These are phyloP conservation scores for Aphidius ervi DNA, from an alignment of 1,140 invertebrate genomes.

Conservation along the genomic window DNA sequence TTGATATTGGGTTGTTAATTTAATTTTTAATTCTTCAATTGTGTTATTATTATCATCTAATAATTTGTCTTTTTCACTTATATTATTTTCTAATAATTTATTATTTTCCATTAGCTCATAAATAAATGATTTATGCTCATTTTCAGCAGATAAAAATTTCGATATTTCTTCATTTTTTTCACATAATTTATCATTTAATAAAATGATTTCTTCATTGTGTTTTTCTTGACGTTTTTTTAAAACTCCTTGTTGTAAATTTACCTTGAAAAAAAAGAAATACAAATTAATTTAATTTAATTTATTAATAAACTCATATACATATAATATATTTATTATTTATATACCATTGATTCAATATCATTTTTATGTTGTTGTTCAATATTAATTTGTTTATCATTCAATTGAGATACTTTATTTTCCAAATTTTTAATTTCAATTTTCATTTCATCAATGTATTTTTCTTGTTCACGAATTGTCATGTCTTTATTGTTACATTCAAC, in stretches of 20 bases:
- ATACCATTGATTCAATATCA: constrained; percentile 42
- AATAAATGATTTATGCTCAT: constrained; percentile 1
- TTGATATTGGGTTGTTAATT: too few relatives aligned
- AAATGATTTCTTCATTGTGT: constrained; percentile 29
- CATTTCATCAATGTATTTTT: constrained; percentile 42
- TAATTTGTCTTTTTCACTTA: too few relatives aligned
- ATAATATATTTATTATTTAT: too few relatives aligned
- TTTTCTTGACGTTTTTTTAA: constrained; percentile 33
- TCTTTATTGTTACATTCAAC: constrained; percentile 46
- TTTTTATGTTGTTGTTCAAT: constrained; percentile 34
- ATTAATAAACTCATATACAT: too few relatives aligned
- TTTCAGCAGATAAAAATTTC: constrained; percentile 16
- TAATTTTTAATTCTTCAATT: too few relatives aligned
- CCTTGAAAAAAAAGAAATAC: constrained; percentile 27
- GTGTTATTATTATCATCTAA: too few relatives aligned
- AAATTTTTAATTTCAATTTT: constrained; percentile 32
- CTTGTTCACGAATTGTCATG: constrained; percentile 44
- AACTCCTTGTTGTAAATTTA: constrained; percentile 36
- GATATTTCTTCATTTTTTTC: constrained; percentile 32
- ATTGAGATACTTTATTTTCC: constrained; percentile 25
- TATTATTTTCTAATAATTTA: too few relatives aligned
- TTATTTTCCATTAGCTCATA: neutral
- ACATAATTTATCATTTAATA: constrained; percentile 31
- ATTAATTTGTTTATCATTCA: constrained; percentile 26
- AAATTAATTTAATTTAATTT: neutral